Percentiles rank a stretch among this genome's conserved stretches.
Evolutionary conservation across 2,113 vertebrate genomes (phyloP).

Genomic region (Girardinichthys multiradiatus): DNA sequence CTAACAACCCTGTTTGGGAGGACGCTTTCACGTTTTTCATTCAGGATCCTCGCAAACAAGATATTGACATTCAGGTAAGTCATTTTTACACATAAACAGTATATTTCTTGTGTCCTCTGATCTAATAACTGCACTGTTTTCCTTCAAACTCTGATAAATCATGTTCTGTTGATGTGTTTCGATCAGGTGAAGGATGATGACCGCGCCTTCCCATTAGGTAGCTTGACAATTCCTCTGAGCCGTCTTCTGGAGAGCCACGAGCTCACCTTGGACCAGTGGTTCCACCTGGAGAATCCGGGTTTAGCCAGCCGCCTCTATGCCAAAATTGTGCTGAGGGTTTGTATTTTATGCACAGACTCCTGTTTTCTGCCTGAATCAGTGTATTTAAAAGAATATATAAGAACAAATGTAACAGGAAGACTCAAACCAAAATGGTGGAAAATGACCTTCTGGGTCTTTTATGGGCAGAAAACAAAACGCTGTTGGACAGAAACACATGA

Average conservation of each 20-base stretch:
- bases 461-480: background rate
- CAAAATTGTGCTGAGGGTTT: conserved; percentile 88
- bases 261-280: conserved; percentile 90
- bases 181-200: conserved; percentile 90
- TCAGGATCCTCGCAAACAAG: conserved; percentile 85
- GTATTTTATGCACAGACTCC: conserved; percentile 19
- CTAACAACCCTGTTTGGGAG: conserved; percentile 85
- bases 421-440: background rate
- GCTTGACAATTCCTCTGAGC: conserved; percentile 81
- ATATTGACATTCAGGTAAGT: conserved; percentile 88
- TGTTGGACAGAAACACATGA: background rate
- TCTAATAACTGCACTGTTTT: background rate
- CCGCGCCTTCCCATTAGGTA: conserved; percentile 83
- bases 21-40: conserved; percentile 93
- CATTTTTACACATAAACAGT: background rate
- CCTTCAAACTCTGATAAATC: background rate
- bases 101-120: background rate
- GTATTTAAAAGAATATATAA: background rate
- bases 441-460: background rate
- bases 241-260: conserved; percentile 82
- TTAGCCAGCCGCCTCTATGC: conserved; percentile 86
- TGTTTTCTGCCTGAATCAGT: background rate
- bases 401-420: background rate
- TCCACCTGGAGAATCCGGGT: conserved; percentile 86
- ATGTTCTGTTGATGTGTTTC: background rate